Conservation (phyloP, 2,113 vertebrate genomes). For the Pseudorhombus dupliciocellatus region DNA sequence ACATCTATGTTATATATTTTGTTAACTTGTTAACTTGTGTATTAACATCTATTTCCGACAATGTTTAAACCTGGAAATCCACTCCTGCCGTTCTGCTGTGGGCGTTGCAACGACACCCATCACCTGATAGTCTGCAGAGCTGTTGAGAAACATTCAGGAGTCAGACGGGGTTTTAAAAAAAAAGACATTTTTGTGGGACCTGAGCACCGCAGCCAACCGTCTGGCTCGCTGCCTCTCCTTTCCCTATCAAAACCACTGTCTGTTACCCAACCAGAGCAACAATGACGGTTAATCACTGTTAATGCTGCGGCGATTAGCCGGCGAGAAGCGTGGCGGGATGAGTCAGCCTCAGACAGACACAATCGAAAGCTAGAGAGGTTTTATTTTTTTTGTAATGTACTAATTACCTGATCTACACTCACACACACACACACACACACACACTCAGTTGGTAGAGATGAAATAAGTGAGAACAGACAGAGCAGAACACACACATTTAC, state of each 20-base stretch:
- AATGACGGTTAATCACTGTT: constrained; percentile 59
- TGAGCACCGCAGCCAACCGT: constrained; percentile 28
- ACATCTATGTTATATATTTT: too few relatives aligned
- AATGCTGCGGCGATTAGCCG: constrained; percentile 51
- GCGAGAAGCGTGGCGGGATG: constrained; percentile 29
- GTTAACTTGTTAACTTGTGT: too few relatives aligned
- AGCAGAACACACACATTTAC: constrained; percentile 35
- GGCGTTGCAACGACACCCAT: not conserved
- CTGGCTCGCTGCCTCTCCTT: constrained; percentile 67
- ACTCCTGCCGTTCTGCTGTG: not conserved
- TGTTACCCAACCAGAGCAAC: constrained; percentile 59
- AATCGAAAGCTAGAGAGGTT: constrained; percentile 73
- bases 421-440: constrained; percentile 24
- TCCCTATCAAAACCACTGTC: constrained; percentile 64
- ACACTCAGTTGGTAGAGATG: constrained; percentile 9
- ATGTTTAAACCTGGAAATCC: too few relatives aligned
- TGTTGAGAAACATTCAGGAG: constrained; percentile 42
- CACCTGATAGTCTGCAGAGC: not conserved
- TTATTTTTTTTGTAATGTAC: not conserved
- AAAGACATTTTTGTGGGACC: constrained; percentile 35
- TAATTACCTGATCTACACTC: constrained; percentile 46
- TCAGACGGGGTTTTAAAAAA: constrained; percentile 36
- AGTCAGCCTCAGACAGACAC: constrained; percentile 71
- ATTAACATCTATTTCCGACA: too few relatives aligned
- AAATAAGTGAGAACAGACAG: constrained; percentile 42